Conservation (phyloP, 2,888 invertebrate species). For the Nycteola revayana region DNA sequence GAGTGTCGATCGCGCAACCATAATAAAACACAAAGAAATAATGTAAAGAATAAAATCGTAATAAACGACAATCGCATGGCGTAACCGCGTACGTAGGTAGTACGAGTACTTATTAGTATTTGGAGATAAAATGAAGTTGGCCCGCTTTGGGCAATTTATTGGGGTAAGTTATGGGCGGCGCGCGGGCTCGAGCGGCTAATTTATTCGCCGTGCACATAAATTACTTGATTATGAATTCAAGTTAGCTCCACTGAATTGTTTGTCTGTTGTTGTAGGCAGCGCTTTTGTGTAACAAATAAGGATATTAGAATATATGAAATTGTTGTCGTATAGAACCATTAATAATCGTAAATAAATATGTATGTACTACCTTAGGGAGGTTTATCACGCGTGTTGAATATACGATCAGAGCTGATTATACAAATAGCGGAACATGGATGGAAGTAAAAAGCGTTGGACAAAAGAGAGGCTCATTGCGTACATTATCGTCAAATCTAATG, state of each 20-base stretch:
- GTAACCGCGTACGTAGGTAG: constrained; percentile 62
- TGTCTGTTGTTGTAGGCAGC: constrained; percentile 76
- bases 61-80: constrained; percentile 54
- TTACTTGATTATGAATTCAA: constrained; percentile 82
- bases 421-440: constrained; percentile 5
- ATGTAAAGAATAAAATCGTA: constrained; percentile 55
- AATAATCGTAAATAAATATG: constrained; percentile 24
- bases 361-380: constrained; percentile 11
- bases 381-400: background rate
- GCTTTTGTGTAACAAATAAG: constrained; percentile 75
- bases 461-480: constrained; percentile 13
- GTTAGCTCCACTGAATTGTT: constrained; percentile 78
- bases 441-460: constrained; percentile 8
- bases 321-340: constrained; percentile 48
- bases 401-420: constrained; percentile 10
- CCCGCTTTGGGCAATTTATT: constrained; percentile 81
- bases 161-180: constrained; percentile 81
- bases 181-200: constrained; percentile 78
- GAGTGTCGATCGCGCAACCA: constrained; percentile 64
- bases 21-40: constrained; percentile 67
- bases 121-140: constrained; percentile 81
- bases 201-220: constrained; percentile 83
- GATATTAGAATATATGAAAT: constrained; percentile 66
- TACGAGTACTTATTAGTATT: constrained; percentile 78
- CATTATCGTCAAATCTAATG: constrained; percentile 46